Base-by-base conservation (phyloP, 2,797 vertebrate genomes). In the Bovichtus diacanthus region DNA sequence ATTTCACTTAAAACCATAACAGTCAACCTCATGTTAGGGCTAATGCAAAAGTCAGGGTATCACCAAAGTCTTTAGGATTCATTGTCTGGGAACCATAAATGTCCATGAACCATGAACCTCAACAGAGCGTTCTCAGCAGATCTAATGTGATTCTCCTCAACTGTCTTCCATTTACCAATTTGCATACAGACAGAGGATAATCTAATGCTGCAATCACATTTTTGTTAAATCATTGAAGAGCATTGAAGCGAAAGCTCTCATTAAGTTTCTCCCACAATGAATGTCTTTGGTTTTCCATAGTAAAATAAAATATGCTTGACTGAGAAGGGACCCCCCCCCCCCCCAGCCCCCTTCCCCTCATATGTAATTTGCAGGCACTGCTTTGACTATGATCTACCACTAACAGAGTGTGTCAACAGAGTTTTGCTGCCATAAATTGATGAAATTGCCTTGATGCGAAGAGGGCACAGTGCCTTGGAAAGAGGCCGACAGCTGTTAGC, bases 401-500 rank as follows among this genome's bases (percentile, higher is more conserved):
- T 25, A 29, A 34, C 29, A 23, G n/a, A 77, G 63, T 46, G 71
- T 21, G 68, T 70, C 31, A 16, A n/a, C 9, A 16, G 60, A 60
- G 70, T 49, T 81, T n/a, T 66, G 68, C n/a, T 50, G 16, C 21
- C 21, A 70, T 82, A 70, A 88, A 82, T 78, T 68, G 66, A 86
- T 75, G 73, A 81, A 65, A 66, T 1, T 54, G 38, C 34, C 9
- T 1, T 74, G 74, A 76, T 78, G 58, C 49, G 74, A 78, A 86
- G 46, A 76, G 63, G 64, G 66, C 25, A 3, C 36, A 13, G 49
- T 38, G 58, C 46, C 16, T 81, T 71, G 6, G 16, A 71, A 68
- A 74, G 59, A 85, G 62, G 39, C 55, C 36, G 13, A 25, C 85
- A 78, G 78, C 84, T 79, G 82, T 64, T 78, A 78, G 59, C 53